Percentiles rank a stretch among this genome's conserved stretches.
Conservation (phyloP, 2,113 vertebrate species). For the Callospermophilus lateralis region DNA sequence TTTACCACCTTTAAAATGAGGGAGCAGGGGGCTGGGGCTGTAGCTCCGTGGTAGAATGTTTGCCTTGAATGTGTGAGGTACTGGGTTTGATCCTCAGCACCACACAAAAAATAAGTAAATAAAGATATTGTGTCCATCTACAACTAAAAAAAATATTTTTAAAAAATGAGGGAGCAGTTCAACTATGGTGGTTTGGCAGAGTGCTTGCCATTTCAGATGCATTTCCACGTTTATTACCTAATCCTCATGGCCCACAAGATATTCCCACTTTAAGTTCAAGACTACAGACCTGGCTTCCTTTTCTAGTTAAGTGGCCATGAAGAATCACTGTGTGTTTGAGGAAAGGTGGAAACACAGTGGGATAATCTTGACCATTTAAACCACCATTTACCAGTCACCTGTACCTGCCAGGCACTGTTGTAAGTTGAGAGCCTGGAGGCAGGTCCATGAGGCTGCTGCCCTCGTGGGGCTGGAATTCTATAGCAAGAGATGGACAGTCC, state of each 20-base stretch:
- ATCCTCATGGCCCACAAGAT: not conserved
- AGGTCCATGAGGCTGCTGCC: not conserved
- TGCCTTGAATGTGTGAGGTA: too few species aligned
- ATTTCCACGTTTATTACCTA: not conserved
- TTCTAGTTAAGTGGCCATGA: not conserved
- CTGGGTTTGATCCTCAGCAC: too few species aligned
- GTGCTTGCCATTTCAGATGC: not conserved
- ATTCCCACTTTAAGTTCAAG: not conserved
- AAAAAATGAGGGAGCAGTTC: not conserved
- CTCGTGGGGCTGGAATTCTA: not conserved
- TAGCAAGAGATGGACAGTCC: not conserved
- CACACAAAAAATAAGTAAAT: too few species aligned
- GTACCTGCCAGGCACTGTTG: not conserved
- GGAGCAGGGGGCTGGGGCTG: too few species aligned
- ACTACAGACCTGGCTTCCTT: not conserved
- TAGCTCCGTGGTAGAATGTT: too few species aligned
- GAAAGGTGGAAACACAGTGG: not conserved
- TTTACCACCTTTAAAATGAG: conserved; percentile 10
- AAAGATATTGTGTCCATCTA: too few species aligned
- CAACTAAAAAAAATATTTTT: too few species aligned
- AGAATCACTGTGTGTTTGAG: not conserved
- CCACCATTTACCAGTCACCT: not conserved
- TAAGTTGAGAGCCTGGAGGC: too few species aligned
- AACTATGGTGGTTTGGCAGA: not conserved
- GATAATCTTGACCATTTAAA: not conserved